Evolutionary conservation across 2,888 invertebrate genomes (phyloP), one percentile per base, ranked within the genome.

Genomic region (Sesamia inferens): DNA sequence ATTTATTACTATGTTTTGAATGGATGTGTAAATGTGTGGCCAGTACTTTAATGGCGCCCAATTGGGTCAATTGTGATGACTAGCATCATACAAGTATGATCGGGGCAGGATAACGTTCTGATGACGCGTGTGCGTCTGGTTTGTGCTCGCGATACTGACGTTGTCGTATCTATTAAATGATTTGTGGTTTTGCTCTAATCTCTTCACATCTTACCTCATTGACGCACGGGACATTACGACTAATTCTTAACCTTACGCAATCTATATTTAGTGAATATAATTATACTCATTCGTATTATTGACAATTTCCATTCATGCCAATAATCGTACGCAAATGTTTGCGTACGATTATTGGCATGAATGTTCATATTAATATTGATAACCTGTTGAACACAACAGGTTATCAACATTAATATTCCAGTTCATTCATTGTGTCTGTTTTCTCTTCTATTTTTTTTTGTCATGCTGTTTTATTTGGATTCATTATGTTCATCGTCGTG

Each of bases 151-250:
- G 10, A 24, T 22, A 42, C 54, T 55, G 16, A 48, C 31, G 48
- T 71, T 16, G 22, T 39, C 19, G 58, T 57, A 68, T 51, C 57
- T 54, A 58, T 76, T 51, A 67, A 64, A 70, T 58, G 61, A 71
- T 78, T 78, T 61, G 71, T 78, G 82, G 77, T 69, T 67, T 64
- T 44, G 6, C 76, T 65, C 13, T 42, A 78, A 79, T 82, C 67
- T 82, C 67, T 64, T 19, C 44, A 47, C 71, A 71, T 65, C 59
- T 71, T 70, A 51, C n/a, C 19, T 47, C 8, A 13, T 64, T 79
- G 82, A 79, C 82, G 79, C 78, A 82, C 62, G 47, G 58, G 39
- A 82, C 68, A 68, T 68, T 68, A 24, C 31, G 47, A 64, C 24
- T 75, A 44, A 31, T 55, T 39, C 5, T 14, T 16, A 44, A 54